Evolutionary conservation across 92 coral and sea anemone species (phyloP).

Genomic region (Umimayanthus chanpuru): DNA sequence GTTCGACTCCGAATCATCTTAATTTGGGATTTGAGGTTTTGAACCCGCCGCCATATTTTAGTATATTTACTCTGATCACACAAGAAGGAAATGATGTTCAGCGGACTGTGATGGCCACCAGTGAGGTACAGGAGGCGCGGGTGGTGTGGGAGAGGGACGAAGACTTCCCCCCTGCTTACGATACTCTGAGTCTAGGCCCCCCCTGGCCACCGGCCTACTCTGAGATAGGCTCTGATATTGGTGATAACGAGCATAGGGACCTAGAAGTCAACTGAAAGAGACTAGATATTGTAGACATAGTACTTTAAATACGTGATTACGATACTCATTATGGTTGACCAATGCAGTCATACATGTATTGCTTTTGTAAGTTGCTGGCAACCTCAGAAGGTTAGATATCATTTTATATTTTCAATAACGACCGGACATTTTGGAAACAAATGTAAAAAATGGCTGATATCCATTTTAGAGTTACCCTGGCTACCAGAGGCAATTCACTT

Average conservation of each 20-base stretch:
- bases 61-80: constrained; percentile 30
- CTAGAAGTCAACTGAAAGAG: constrained; percentile 12
- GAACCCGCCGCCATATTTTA: constrained; percentile 44
- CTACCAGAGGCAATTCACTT: no score
- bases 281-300: no score
- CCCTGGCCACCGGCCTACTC: constrained; percentile 45
- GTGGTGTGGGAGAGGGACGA: constrained; percentile 28
- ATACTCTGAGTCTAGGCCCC: constrained; percentile 40
- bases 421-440: no score
- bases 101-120: constrained; percentile 25
- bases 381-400: no score
- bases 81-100: constrained; percentile 22
- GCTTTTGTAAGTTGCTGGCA: no score
- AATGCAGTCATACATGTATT: no score
- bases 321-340: no score
- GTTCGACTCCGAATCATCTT: constrained; percentile 14
- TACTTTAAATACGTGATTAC: no score
- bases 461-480: no score
- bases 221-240: constrained; percentile 25
- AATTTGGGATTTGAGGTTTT: constrained; percentile 28
- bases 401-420: no score
- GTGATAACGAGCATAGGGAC: constrained; percentile 20
- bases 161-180: constrained; percentile 25
- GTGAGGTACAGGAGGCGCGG: constrained; percentile 5
- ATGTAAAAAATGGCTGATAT: no score